phyloP scores from a whole-genome alignment of 2,888 invertebrate species.

The Diaperis boleti region DNA sequence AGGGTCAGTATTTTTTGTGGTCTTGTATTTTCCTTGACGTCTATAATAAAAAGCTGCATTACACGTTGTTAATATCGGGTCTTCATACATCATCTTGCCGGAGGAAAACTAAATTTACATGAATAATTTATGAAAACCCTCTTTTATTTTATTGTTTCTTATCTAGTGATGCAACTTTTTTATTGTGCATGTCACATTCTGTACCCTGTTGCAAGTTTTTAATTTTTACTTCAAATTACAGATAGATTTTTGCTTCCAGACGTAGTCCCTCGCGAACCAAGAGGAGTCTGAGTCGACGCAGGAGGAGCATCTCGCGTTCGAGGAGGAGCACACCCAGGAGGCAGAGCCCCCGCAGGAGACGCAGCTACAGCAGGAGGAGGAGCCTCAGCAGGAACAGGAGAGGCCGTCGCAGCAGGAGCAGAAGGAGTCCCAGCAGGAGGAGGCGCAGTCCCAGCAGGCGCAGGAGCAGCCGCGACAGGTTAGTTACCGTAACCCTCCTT shows the following conservation, averaged over 20 bases:
- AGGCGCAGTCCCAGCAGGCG: conserved; percentile 58
- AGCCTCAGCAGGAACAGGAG: conserved; percentile 65
- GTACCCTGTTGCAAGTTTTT: conserved; percentile 36
- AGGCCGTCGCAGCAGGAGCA: conserved; percentile 59
- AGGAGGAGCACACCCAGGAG: conserved; percentile 53
- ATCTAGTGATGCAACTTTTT: not conserved
- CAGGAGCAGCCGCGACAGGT: conserved; percentile 58
- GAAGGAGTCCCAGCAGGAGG: conserved; percentile 65
- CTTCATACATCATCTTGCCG: no score
- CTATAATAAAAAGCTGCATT: no score
- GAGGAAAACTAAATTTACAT: no score
- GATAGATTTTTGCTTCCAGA: conserved; percentile 58
- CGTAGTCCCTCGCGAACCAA: conserved; percentile 62
- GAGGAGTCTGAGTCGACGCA: conserved; percentile 59
- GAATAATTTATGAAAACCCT: not conserved
- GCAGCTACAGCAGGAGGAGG: conserved; percentile 59
- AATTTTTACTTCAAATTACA: conserved; percentile 55
- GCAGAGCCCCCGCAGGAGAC: conserved; percentile 58
- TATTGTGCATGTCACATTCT: conserved; percentile 1
- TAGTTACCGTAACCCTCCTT: conserved; percentile 34
- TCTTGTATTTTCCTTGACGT: no score
- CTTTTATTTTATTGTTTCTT: not conserved
- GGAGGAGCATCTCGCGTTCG: conserved; percentile 58
- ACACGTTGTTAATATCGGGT: no score
- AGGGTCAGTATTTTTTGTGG: no score